A percentile compares a stretch with the other conserved stretches of the same genome.
phyloP scores from a whole-genome alignment of 2,797 vertebrate genomes.

The Alectoris magna region DNA sequence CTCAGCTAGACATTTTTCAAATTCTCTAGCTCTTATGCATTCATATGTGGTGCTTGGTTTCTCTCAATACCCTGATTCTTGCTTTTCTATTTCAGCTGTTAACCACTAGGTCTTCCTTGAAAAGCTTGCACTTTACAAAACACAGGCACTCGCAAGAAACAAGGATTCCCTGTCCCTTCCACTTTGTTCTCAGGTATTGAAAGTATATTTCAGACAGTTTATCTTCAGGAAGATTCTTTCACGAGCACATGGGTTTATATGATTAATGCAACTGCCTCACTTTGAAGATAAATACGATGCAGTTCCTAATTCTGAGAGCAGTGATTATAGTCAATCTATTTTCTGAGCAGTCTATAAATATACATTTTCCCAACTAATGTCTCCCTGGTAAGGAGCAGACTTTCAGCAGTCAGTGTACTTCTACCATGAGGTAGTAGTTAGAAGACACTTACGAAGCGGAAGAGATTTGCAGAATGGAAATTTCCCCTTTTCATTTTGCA shows the following conservation, averaged over 20 bases:
- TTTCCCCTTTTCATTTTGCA: not conserved
- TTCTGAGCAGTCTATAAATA: not conserved
- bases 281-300: rapidly evolving
- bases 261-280: not conserved
- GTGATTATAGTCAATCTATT: rapidly evolving
- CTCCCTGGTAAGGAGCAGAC: not conserved
- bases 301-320: not conserved
- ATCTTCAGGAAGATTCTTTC: not conserved
- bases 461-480: not conserved
- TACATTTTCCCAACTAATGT: not conserved
- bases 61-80: not conserved
- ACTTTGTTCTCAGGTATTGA: not conserved
- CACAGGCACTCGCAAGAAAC: rapidly evolving
- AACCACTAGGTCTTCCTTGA: not conserved
- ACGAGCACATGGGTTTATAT: not conserved
- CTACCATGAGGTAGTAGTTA: not conserved
- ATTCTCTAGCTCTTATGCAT: constrained; percentile 59
- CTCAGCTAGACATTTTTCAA: constrained; percentile 55
- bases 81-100: constrained; percentile 38
- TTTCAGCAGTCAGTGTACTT: not conserved
- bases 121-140: constrained; percentile 7
- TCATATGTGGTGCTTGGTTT: constrained; percentile 29
- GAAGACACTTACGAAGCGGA: not conserved
- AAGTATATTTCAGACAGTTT: not conserved
- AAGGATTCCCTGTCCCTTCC: not conserved